Evolutionary conservation across 2,797 vertebrate genomes (phyloP).

Genomic region (Chrysocyon brachyurus): DNA sequence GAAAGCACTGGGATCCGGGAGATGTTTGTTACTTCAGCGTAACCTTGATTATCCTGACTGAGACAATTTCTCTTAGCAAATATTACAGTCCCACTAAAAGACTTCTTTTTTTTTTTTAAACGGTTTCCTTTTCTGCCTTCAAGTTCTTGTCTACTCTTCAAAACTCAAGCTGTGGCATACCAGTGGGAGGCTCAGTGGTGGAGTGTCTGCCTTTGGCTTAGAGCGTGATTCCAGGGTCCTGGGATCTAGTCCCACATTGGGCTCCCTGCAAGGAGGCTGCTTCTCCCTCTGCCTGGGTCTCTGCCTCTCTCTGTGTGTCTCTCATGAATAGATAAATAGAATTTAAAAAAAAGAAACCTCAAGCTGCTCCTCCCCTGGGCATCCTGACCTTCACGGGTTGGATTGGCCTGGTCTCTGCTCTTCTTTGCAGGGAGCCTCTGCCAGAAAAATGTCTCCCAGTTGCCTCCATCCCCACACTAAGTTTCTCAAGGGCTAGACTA

Average conservation of each 20-base stretch:
- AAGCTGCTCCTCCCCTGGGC: neutral
- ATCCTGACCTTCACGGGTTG: neutral
- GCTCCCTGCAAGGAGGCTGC: too few species aligned
- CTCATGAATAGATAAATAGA: too few species aligned
- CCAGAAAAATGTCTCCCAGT: fast-evolving
- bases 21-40: neutral
- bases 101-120: neutral
- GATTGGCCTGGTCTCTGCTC: neutral
- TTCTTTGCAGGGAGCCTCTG: neutral
- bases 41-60: neutral
- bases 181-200: too few species aligned
- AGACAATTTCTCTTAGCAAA: neutral
- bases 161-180: neutral
- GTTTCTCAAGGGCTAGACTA: neutral
- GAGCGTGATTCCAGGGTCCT: too few species aligned
- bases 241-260: too few species aligned
- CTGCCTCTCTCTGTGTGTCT: too few species aligned
- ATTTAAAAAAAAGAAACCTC: neutral
- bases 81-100: neutral
- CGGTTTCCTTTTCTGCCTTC: neutral
- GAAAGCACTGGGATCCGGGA: neutral
- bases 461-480: neutral
- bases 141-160: neutral
- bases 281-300: too few species aligned
- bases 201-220: too few species aligned